These are phyloP conservation scores for Malurus elegans DNA, from an alignment of 2,113 vertebrate species.

Conservation along the genomic window DNA sequence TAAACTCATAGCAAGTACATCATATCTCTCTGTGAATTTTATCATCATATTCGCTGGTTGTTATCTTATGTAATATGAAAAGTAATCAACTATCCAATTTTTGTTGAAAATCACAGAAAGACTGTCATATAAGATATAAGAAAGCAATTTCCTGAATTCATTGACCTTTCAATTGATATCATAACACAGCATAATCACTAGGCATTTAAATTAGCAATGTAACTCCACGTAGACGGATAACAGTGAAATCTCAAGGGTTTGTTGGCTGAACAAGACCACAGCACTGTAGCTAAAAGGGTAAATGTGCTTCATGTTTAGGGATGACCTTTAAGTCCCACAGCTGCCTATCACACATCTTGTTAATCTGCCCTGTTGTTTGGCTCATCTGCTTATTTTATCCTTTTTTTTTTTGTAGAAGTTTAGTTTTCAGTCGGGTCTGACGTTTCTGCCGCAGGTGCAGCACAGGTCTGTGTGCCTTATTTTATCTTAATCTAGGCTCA, in stretches of 20 bases:
- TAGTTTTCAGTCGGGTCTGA: not conserved
- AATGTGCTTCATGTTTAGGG: conserved; percentile 66
- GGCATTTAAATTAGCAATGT: conserved; percentile 73
- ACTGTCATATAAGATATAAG: conserved; percentile 50
- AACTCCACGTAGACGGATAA: conserved; percentile 36
- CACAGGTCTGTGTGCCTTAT: not conserved
- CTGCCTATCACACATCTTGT: conserved; percentile 55
- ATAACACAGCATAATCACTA: conserved; percentile 70
- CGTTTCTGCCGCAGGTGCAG: not conserved
- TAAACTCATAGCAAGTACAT: not conserved
- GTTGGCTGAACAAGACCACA: conserved; percentile 60
- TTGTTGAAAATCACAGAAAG: conserved; percentile 40
- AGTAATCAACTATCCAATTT: conserved; percentile 38
- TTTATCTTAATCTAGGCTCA: not conserved
- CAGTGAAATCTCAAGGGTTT: conserved; percentile 52
- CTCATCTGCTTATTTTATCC: conserved; percentile 55
- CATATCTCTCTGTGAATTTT: not conserved
- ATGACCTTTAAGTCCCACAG: conserved; percentile 72
- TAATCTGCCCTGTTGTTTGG: conserved; percentile 42
- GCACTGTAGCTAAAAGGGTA: conserved; percentile 70
- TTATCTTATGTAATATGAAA: conserved; percentile 38
- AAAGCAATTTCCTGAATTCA: conserved; percentile 75
- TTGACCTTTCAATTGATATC: conserved; percentile 76
- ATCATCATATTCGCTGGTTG: not conserved
- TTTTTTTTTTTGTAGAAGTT: not conserved